Base-by-base conservation (phyloP, 2,888 invertebrate genomes). In the Antheraea yamamai region DNA sequence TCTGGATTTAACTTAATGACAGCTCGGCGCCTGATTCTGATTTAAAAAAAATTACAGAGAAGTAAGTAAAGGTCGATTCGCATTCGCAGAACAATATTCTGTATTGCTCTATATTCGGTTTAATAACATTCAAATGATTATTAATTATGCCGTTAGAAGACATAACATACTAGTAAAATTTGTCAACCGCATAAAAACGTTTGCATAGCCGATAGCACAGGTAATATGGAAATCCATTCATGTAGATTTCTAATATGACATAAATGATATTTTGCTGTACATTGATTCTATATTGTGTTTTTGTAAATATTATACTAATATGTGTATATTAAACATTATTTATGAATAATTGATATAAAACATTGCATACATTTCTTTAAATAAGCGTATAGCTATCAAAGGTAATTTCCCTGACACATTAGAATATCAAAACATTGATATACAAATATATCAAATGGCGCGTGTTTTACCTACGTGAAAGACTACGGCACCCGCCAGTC, bases 361-460 rank as follows among this genome's bases (percentile, higher is more conserved):
- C 47, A 47, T 47, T 12, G 2, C 47, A 47, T 47, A 47, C 7
- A 47, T 47, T 47, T 10, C 10, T 23, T 61, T 2, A 61, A 23
- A 61, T 23, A 61, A 2, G 10, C n/a, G 30, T 66, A 16, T 30
- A 26, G 26, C 7, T 66, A 66, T 12, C 4, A 30, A 66, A 26
- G 64, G 12, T 64, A 14, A 66, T 66, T 47, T 47, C 30, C 64
- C 30, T 66, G 26, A 66, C 64, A 26, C 64, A 26, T 66, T 26
- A 66, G 64, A 66, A 30, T 66, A 66, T 66, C 12, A 66, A 39
- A 70, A 70, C 12, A 39, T 70, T 70, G 20, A 70, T 20, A 70
- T 4, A n/a, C 70, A 85, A 84, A 85, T 86, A 88, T 89, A 87
- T 84, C 85, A 88, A 89, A 88, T 86, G 85, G 86, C 84, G 89